Evolutionary conservation across 2,888 invertebrate species (phyloP), one percentile per base, ranked within the genome.

Genomic region (Bombylius discolor): DNA sequence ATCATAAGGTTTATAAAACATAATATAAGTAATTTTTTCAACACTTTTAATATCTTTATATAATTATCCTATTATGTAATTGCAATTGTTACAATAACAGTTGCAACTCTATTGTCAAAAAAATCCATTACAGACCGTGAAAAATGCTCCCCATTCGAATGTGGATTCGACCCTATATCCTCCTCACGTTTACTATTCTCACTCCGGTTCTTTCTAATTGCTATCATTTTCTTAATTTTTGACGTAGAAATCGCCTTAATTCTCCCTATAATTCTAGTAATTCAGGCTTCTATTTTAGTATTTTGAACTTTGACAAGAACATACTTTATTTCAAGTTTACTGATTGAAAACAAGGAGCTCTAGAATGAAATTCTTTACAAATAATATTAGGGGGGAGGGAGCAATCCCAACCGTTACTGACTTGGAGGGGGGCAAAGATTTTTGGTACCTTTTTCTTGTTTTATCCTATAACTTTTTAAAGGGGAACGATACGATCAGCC

Each of bases 171-270:
- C 48, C 77, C 78, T 5, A 73, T 76, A 69, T 72, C 68, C 7
- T 73, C 72, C 0, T 67, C 77, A 1, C 79, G 79, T 3, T 44
- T 78, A 14, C 78, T 79, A 0, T 81, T 81, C 65, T 80, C 79
- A n/a, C 60, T 80, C 67, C 82, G 81, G 71, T 80, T 85, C 76
- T 80, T 81, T 76, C 68, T 80, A 77, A 80, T 84, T 70, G 78
- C 82, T 45, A 73, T 84, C 69, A 80, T 85, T 75, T 85, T 85
- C 68, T 72, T 84, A 77, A 82, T 85, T 76, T 85, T 85, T 77
- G 84, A 85, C n/a, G n/a, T n/a, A n/a, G n/a, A n/a, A n/a, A n/a
- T n/a, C n/a, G n/a, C n/a, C n/a, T n/a, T n/a, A n/a, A 73, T 84
- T 68, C 67, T 84, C 1, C 82, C 82, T 0, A 72, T 81, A 69